phyloP scores from a whole-genome alignment of 2,113 vertebrate genomes.

The Amphiprion ocellaris region DNA sequence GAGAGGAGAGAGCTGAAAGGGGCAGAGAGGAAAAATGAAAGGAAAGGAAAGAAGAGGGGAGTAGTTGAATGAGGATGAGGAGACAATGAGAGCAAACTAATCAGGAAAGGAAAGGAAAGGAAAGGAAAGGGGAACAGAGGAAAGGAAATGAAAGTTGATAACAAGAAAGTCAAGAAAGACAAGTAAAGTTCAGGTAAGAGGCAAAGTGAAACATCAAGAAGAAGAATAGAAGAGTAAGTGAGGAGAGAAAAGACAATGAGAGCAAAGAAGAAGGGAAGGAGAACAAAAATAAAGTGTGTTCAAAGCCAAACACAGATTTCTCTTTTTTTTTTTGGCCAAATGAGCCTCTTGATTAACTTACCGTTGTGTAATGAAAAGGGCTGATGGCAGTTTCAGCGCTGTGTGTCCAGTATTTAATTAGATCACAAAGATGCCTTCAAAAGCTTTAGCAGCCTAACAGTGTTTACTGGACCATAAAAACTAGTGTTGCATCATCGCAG shows the following conservation, averaged over 20 bases:
- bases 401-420: constrained; percentile 76
- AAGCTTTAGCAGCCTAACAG: constrained; percentile 59
- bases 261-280: not conserved
- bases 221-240: not conserved
- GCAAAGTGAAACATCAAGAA: not conserved
- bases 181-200: too few relatives aligned
- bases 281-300: constrained; percentile 34
- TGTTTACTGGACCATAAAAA: constrained; percentile 72
- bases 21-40: not conserved
- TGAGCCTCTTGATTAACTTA: constrained; percentile 72
- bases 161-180: not conserved
- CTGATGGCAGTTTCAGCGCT: constrained; percentile 70
- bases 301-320: constrained; percentile 48
- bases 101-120: not conserved
- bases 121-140: not conserved
- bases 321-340: constrained; percentile 49
- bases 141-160: not conserved
- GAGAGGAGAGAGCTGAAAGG: not conserved
- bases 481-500: constrained; percentile 69
- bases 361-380: constrained; percentile 66
- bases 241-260: not conserved
- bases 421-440: constrained; percentile 70
- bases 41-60: not conserved
- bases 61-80: not conserved
- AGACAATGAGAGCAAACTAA: not conserved